These are phyloP conservation scores for Timema cristinae DNA, from an alignment of 2,888 invertebrate species.

Conservation along the genomic window DNA sequence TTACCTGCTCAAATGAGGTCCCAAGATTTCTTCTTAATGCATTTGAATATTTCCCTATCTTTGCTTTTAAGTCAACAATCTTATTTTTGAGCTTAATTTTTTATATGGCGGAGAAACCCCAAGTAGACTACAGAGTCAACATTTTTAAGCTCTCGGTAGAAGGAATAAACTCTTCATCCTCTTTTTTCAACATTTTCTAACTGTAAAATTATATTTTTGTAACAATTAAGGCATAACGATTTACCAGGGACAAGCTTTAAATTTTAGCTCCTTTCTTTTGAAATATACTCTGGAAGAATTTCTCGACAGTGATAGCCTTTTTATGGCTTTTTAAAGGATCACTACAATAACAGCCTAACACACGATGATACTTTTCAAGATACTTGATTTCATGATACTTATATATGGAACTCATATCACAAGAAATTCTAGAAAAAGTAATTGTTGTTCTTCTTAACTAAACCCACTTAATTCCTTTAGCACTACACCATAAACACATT, in stretches of 20 bases:
- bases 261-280: slow-evolving; percentile 10
- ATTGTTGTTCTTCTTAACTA: neutral
- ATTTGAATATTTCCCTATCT: neutral
- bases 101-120: slow-evolving; percentile 3
- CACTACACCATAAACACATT: no score
- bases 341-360: neutral
- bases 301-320: neutral
- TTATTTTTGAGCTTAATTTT: neutral
- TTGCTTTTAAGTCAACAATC: neutral
- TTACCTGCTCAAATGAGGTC: neutral
- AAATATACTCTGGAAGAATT: slow-evolving; percentile 6
- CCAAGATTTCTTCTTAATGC: slow-evolving; percentile 4
- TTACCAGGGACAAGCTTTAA: slow-evolving; percentile 9
- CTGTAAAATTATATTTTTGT: neutral
- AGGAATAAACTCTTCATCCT: slow-evolving; percentile 3
- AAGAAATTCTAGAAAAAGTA: slow-evolving; percentile 2
- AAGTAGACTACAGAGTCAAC: neutral
- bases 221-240: neutral
- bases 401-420: neutral
- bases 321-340: slow-evolving; percentile 8
- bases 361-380: neutral
- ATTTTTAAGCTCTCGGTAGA: neutral
- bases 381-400: slow-evolving; percentile 10
- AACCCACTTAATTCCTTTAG: neutral
- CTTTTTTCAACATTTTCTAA: slow-evolving; percentile 2